Percentiles rank a stretch among this genome's conserved stretches.
Conservation (phyloP, 1,140 invertebrate genomes). For the Temnothorax curvispinosus region DNA sequence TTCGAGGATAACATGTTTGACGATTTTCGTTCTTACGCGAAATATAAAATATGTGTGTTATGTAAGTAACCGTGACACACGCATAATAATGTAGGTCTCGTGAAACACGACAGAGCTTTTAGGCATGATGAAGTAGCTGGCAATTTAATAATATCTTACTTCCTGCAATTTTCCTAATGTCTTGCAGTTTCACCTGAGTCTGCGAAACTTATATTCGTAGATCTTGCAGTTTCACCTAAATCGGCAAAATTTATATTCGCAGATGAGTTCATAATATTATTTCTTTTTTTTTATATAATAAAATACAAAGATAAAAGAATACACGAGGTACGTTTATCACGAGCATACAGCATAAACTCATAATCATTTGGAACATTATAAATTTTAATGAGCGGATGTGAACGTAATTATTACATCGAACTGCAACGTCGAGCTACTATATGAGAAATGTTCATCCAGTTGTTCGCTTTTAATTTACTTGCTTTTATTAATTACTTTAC, state of each 20-base stretch:
- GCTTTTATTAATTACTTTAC: too few species aligned
- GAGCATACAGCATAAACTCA: neutral
- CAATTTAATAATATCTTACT: constrained; percentile 49
- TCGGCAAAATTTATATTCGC: constrained; percentile 4
- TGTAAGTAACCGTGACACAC: neutral
- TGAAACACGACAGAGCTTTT: neutral
- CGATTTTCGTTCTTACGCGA: neutral
- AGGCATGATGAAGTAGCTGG: neutral
- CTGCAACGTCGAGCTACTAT: too few species aligned
- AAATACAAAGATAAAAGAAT: neutral
- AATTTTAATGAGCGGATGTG: neutral
- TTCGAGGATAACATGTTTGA: neutral
- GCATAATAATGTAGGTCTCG: neutral
- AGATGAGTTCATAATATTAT: neutral
- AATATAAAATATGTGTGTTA: neutral
- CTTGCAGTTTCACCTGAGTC: neutral
- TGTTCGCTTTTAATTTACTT: neutral
- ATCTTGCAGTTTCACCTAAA: neutral
- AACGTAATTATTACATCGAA: neutral
- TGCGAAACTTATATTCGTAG: constrained; percentile 9
- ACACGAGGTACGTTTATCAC: neutral
- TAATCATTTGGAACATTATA: neutral
- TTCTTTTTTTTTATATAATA: neutral
- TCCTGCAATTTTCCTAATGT: constrained; percentile 45
- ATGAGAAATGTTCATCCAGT: neutral